Percentiles rank a stretch among this genome's conserved stretches.
Evolutionary conservation across 2,113 vertebrate species (phyloP).

Genomic region (Spizaetus ornatus): DNA sequence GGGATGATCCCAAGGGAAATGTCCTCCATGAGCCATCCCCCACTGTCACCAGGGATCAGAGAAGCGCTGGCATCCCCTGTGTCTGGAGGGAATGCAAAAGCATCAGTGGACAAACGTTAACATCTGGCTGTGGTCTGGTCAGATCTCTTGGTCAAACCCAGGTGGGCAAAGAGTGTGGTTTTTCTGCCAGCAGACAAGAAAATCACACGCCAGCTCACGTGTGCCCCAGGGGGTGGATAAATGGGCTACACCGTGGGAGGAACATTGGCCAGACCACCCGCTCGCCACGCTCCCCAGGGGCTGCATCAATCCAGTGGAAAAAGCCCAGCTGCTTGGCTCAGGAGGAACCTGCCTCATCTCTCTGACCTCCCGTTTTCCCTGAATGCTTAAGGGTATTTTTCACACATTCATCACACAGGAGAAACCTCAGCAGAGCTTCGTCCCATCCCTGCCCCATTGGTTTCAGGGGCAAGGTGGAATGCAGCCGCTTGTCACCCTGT

Average conservation of each 20-base stretch:
- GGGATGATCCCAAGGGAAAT: neutral
- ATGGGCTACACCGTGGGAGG: neutral
- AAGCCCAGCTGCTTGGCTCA: neutral
- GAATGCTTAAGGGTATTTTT: neutral
- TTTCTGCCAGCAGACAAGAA: neutral
- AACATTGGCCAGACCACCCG: neutral
- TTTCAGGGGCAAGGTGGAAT: neutral
- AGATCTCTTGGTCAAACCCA: neutral
- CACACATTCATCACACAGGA: neutral
- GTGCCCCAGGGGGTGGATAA: neutral
- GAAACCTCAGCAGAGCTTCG: neutral
- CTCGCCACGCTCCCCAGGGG: neutral
- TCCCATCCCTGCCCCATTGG: neutral
- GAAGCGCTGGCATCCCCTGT: fast-evolving
- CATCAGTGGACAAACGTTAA: neutral
- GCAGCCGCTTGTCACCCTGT: neutral
- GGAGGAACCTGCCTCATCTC: neutral
- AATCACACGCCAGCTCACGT: fast-evolving
- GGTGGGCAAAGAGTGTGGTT: neutral
- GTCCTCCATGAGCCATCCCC: neutral
- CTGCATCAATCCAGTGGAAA: neutral
- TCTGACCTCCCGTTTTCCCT: neutral
- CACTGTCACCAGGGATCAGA: neutral
- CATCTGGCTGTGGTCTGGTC: neutral
- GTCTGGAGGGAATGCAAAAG: neutral